phyloP scores from a whole-genome alignment of 2,797 vertebrate genomes.

The Columba guinea region DNA sequence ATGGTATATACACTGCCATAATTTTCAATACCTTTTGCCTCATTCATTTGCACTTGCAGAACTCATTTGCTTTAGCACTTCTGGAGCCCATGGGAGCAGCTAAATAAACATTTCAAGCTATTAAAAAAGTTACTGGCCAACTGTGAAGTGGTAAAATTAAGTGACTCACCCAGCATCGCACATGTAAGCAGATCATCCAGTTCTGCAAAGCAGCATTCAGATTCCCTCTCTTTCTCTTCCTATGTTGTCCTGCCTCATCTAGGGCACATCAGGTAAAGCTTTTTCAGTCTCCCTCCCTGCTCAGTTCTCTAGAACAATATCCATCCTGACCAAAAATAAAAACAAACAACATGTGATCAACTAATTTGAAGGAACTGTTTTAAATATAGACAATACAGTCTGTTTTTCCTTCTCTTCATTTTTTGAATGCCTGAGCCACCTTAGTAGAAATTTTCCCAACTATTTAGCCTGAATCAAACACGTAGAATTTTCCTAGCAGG shows the following conservation, averaged over 20 bases:
- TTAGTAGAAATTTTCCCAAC: not conserved
- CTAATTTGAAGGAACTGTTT: not conserved
- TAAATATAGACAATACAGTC: not conserved
- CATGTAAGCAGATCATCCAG: not conserved
- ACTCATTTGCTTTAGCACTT: not conserved
- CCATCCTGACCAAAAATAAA: fast-evolving
- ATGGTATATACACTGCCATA: not conserved
- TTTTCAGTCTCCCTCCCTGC: not conserved
- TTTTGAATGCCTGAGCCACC: not conserved
- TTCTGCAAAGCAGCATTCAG: not conserved
- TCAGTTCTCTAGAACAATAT: not conserved
- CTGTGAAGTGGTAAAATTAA: not conserved
- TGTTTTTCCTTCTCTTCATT: not conserved
- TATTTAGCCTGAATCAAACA: not conserved
- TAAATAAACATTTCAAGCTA: not conserved
- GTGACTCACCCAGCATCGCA: not conserved
- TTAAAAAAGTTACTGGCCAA: not conserved
- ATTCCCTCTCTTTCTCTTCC: not conserved
- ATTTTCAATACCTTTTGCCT: not conserved
- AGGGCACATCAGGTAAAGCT: not conserved
- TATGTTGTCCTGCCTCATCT: not conserved
- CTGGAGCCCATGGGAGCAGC: not conserved
- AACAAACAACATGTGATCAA: not conserved
- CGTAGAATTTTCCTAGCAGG: not conserved
- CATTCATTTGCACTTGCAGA: not conserved